Evolutionary conservation across 2,888 invertebrate genomes (phyloP).

Genomic region (Athripsodes cinereus): DNA sequence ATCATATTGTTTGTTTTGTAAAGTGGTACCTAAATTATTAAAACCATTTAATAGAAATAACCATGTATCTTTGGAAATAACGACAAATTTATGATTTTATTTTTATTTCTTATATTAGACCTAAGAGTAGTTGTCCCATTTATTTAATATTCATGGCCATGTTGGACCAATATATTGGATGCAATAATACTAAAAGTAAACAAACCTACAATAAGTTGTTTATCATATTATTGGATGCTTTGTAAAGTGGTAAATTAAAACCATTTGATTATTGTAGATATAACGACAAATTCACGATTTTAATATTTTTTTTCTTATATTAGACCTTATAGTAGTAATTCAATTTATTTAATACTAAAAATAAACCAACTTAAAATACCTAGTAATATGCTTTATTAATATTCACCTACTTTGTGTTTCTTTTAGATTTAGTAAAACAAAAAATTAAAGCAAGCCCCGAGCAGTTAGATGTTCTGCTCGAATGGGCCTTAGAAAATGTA

Average conservation of each 20-base stretch:
- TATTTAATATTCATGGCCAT: neutral
- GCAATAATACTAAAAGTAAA: neutral
- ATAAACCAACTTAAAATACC: neutral
- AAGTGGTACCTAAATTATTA: neutral
- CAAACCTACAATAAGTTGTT: neutral
- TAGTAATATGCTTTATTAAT: neutral
- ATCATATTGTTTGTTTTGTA: neutral
- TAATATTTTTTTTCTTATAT: neutral
- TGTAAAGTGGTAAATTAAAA: neutral
- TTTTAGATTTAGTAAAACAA: neutral
- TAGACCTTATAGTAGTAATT: neutral
- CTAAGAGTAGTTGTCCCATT: neutral
- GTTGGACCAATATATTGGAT: neutral
- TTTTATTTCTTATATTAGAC: neutral
- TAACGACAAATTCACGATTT: neutral
- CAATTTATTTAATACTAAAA: neutral
- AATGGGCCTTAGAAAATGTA: neutral
- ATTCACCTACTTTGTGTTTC: neutral
- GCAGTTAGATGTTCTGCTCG: neutral
- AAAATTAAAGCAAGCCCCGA: neutral
- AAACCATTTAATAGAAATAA: neutral
- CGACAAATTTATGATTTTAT: neutral
- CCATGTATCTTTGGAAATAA: too few relatives aligned
- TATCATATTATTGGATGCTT: neutral
- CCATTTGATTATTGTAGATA: neutral